These are phyloP conservation scores for Ophion obscuratus DNA, from an alignment of 2,888 invertebrate genomes.

Conservation along the genomic window DNA sequence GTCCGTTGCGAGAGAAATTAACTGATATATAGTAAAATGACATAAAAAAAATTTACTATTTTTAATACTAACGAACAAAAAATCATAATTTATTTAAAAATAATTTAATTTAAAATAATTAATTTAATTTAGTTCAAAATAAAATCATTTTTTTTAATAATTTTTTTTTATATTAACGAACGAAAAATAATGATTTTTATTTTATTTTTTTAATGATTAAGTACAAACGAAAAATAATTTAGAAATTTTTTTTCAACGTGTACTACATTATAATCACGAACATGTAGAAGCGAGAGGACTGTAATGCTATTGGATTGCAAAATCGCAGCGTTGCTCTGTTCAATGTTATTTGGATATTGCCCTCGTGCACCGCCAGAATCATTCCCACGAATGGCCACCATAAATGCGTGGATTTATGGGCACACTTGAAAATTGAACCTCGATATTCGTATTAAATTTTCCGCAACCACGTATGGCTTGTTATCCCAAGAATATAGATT, in stretches of 20 bases:
- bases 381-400: conserved; percentile 60
- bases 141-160: no score
- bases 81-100: no score
- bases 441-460: not conserved
- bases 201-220: no score
- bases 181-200: no score
- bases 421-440: not conserved
- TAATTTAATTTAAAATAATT: no score
- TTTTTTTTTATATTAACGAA: no score
- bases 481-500: no score
- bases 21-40: no score
- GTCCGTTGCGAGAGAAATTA: no score
- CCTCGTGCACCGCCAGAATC: conserved; percentile 51
- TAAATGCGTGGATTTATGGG: conserved; percentile 10
- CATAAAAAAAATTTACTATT: no score
- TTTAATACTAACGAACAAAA: no score
- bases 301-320: not conserved
- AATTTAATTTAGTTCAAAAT: no score
- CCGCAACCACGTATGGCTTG: not conserved
- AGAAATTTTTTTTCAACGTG: not conserved
- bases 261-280: not conserved
- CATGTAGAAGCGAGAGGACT: not conserved
- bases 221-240: not conserved
- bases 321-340: conserved; percentile 11
- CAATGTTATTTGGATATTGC: conserved; percentile 68